A percentile compares a stretch with the other conserved stretches of the same genome.
Evolutionary conservation across 2,113 vertebrate species (phyloP).

Genomic region (Xiphorhynchus elegans): DNA sequence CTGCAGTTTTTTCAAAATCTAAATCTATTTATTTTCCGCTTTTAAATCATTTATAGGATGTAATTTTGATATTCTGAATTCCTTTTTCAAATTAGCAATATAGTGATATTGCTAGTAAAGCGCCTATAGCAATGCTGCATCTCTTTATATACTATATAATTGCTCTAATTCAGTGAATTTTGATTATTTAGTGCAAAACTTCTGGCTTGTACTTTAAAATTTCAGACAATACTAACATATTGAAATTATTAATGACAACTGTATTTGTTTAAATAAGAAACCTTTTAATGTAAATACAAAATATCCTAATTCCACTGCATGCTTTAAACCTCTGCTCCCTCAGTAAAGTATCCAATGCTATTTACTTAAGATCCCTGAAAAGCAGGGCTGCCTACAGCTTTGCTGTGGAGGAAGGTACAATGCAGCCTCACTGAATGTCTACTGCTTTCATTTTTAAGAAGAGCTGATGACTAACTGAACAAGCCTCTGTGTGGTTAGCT

Average conservation of each 20-base stretch:
- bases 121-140: not conserved
- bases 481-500: not conserved
- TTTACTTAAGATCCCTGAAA: not conserved
- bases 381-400: not conserved
- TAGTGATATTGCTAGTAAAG: not conserved
- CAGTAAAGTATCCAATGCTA: not conserved
- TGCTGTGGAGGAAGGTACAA: not conserved
- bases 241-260: not conserved
- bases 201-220: not conserved
- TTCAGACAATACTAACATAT: not conserved
- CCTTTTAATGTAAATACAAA: not conserved
- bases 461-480: not conserved
- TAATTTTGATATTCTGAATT: not conserved
- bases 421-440: rapidly evolving
- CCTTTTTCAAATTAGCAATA: not conserved
- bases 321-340: not conserved
- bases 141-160: not conserved
- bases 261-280: not conserved
- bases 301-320: not conserved
- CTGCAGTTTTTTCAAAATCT: not conserved
- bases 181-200: not conserved
- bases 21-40: not conserved
- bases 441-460: not conserved
- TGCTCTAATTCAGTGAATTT: not conserved
- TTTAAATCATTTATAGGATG: not conserved